Base-by-base conservation (phyloP, 1,140 invertebrate genomes). In the Cydia splendana region DNA sequence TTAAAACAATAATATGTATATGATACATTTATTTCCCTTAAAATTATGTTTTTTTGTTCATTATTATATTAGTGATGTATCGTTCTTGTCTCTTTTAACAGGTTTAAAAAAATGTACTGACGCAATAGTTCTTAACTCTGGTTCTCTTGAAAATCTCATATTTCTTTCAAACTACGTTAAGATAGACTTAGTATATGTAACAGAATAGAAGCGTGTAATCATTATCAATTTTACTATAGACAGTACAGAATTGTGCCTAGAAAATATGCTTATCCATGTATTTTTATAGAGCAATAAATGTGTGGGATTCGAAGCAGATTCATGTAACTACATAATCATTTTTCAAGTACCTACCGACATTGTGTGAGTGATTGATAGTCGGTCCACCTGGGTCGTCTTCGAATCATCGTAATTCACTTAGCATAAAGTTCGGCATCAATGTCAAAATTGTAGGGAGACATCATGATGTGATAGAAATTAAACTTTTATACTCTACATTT, bases 171-270 rank as follows among this genome's bases (percentile, higher is more conserved):
- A 30, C 10, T 38, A 57, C 76, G 75, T 77, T 84, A 83, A 82
- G 80, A 81, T 83, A 81, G 78, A 71, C 28, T 67, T 85, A 81
- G 84, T 80, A 79, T 84, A 81, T 85, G 79, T 82, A 84, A 82
- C 75, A 81, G 76, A 53, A 83, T 81, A 83, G 86, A 87, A 85
- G 86, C 85, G 84, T 91, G 85, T 92, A 91, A 87, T 85, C 85
- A 82, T 86, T 84, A 84, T 84, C 84, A 77, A 86, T 81, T 85
- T 84, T 86, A 85, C 76, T 81, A 84, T 89, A 91, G 86, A 88
- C 81, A 91, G 88, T 92, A 88, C 91, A 92, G 90, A 88, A 90
- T 87, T 89, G 91, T 92, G 90, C 90, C 91, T 92, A 92, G 91
- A 91, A 88, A 82, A 81, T 92, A 89, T 90, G 90, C 89, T 91